Percentiles rank a stretch among this genome's conserved stretches.
These are phyloP conservation scores for Sinhomidia bicolor DNA, from an alignment of 2,888 invertebrate genomes.

Conservation along the genomic window DNA sequence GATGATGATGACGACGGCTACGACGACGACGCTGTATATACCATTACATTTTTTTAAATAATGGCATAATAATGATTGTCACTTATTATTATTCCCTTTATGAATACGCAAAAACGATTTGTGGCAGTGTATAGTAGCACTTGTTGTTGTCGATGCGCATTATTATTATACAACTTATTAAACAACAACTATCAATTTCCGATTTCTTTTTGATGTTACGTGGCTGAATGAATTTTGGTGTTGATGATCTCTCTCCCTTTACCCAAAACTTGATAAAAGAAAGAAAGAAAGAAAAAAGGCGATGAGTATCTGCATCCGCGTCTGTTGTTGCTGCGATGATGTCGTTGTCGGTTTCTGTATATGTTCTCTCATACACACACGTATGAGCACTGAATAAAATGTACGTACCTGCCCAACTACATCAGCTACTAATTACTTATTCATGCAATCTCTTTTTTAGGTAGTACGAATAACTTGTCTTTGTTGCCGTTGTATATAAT, in stretches of 20 bases:
- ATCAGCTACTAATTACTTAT: conserved; percentile 61
- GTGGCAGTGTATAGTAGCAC: conserved; percentile 2
- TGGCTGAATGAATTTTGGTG: conserved; percentile 5
- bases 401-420: no score
- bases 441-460: conserved; percentile 59
- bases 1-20: background rate
- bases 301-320: background rate
- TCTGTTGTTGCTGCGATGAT: no score
- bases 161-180: no score
- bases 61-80: conserved; percentile 3
- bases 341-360: no score
- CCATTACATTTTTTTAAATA: no score
- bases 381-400: conserved; percentile 40
- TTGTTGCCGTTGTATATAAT: no score
- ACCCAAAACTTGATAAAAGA: background rate
- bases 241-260: conserved; percentile 17
- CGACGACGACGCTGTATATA: no score
- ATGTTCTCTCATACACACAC: background rate
- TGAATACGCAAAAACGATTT: conserved; percentile 7
- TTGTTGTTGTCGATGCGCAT: conserved; percentile 16
- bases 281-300: conserved; percentile 41
- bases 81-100: conserved; percentile 23
- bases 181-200: conserved; percentile 55
- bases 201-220: conserved; percentile 42
- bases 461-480: no score